phyloP scores from a whole-genome alignment of 1,140 invertebrate species.

The Rhizoglyphus robini region DNA sequence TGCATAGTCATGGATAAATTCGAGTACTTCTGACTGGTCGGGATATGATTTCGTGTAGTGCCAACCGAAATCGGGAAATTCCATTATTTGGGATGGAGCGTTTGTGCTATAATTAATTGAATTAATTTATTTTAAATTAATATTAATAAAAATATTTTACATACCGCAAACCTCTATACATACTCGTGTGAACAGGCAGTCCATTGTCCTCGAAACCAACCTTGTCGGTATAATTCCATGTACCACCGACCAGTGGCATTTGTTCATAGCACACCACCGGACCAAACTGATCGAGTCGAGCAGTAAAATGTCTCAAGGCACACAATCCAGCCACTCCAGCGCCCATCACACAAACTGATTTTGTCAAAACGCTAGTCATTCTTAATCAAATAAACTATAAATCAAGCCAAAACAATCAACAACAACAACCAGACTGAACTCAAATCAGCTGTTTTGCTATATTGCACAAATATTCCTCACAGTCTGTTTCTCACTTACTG shows the following conservation, averaged over 20 bases:
- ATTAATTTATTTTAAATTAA: not conserved
- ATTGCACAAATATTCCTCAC: too few relatives aligned
- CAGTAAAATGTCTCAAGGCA: conserved; percentile 44
- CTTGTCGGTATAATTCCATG: conserved; percentile 66
- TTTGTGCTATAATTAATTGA: conserved; percentile 51
- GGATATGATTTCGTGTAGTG: conserved; percentile 53
- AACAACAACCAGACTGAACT: too few relatives aligned
- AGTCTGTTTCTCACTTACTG: too few relatives aligned
- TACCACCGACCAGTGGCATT: conserved; percentile 57
- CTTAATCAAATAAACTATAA: too few relatives aligned
- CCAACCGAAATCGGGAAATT: conserved; percentile 61
- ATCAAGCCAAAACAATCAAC: too few relatives aligned
- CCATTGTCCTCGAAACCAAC: conserved; percentile 48
- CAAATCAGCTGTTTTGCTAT: too few relatives aligned
- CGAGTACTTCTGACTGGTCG: conserved; percentile 57
- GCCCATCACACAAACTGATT: conserved; percentile 53
- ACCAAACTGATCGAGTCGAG: conserved; percentile 31
- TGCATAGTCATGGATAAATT: conserved; percentile 64
- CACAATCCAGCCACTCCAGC: conserved; percentile 61
- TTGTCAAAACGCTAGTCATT: too few relatives aligned
- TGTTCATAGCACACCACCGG: conserved; percentile 52
- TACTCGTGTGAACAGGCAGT: conserved; percentile 68
- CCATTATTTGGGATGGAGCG: conserved; percentile 78
- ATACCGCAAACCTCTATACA: conserved; percentile 67
- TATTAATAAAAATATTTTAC: conserved; percentile 18